Base-by-base conservation (phyloP, 2,888 invertebrate species). In the Microctonus aethiopoides region DNA sequence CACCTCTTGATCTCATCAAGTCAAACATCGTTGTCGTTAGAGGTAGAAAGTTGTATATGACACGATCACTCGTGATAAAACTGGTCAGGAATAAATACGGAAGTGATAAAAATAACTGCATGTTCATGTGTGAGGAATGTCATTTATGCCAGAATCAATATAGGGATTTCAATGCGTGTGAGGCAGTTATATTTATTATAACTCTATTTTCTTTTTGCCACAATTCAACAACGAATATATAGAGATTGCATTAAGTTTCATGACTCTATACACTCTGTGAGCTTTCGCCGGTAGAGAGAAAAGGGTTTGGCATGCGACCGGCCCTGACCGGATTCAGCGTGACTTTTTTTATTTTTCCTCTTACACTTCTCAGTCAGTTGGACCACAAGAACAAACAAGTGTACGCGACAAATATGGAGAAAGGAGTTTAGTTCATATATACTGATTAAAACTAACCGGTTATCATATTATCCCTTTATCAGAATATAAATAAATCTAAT, bases 321-420 rank as follows among this genome's bases (percentile, higher is more conserved):
- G 71, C 74, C 73, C 72, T 73, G 73, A 76, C 72, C 74, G 74
- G 73, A 72, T 71, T 75, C 67, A 69, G n/a, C 56, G 22, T 36
- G 39, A 46, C 46, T 46, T 6, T 46, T 16, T 46, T 46, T 20
- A 9, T 46, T n/a, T 7, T n/a, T 20, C 7, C 16, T 41, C 41
- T 4, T 5, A n/a, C 16, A n/a, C 16, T 41, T 7, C n/a, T 16
- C 16, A n/a, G 16, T 46, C 46, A n/a, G 46, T 16, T 46, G 46
- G 46, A 46, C 46, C 46, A 46, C 46, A 46, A 16, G 20, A 46
- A 7, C 9, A 46, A 46, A 46, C 4, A 46, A 16, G 46, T 46
- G 46, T 46, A 7, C 7, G 20, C 16, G 46, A 46, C 46, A 7
- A 46, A 6, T 20, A 16, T 46, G 9, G 34, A 57, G 57, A 57